These are phyloP conservation scores for Anoncus sp. DNA, from an alignment of 2,888 invertebrate genomes.

Conservation along the genomic window DNA sequence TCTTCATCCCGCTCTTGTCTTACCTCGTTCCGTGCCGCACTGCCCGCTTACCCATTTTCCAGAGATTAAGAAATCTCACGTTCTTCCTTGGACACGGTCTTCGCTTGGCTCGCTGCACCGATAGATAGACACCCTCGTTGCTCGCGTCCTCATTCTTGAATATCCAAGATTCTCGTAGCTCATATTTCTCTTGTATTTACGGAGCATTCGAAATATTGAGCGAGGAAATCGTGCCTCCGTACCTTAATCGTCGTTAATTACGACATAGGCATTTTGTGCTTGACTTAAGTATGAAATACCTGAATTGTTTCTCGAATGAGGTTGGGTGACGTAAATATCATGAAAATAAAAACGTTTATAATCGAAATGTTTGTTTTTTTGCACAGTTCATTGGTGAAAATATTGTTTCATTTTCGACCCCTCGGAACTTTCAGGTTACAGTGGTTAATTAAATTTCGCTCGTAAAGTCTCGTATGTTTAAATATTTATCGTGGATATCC, in stretches of 20 bases:
- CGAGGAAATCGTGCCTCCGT: not conserved
- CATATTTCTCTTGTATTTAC: constrained; percentile 22
- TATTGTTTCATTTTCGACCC: too few relatives aligned
- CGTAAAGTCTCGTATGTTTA: too few relatives aligned
- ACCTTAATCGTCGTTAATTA: constrained; percentile 15
- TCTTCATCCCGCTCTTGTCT: constrained; percentile 51
- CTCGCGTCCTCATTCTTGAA: constrained; percentile 46
- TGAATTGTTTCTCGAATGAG: not conserved
- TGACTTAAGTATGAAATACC: constrained; percentile 8
- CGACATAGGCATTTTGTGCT: not conserved
- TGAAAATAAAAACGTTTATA: too few relatives aligned
- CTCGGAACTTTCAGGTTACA: too few relatives aligned
- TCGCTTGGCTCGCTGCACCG: constrained; percentile 36
- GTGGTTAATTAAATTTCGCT: too few relatives aligned
- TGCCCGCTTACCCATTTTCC: constrained; percentile 54
- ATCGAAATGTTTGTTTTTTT: too few relatives aligned
- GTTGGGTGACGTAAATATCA: not conserved
- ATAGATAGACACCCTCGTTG: constrained; percentile 4
- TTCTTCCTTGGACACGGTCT: constrained; percentile 47
- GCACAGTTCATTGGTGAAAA: too few relatives aligned
- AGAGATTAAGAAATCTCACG: constrained; percentile 64
- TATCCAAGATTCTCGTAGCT: constrained; percentile 42
- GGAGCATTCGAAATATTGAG: constrained; percentile 1
- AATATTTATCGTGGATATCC: too few relatives aligned
- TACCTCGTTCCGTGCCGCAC: constrained; percentile 38